Evolutionary conservation across 2,797 vertebrate species (phyloP), one percentile per base, ranked within the genome.

Genomic region (Tadarida brasiliensis): DNA sequence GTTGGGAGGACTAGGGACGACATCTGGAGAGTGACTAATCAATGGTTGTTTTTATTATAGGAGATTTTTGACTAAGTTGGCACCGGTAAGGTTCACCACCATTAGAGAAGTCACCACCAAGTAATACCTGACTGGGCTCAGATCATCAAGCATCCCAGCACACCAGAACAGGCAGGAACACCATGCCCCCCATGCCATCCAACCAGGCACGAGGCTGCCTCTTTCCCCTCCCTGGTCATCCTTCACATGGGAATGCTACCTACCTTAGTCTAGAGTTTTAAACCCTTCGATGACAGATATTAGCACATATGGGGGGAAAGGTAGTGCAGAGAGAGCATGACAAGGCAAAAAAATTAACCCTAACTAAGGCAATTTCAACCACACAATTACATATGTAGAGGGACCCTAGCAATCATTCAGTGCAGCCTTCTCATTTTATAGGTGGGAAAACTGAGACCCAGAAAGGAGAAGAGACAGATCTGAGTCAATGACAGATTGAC

Each of bases 1-100:
- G 39, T n/a, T 92, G 49, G 33, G 76, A 76, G 22, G 57, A 81
- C 44, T 39, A n/a, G 3, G 67, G 49, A 80, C 84, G 80, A 86
- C 82, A 94, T 90, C 90, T 93, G 28, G 11, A 80, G 95, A 86
- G 59, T 56, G 39, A 61, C 96, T 82, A 78, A 74, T 95, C 26
- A 61, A 44, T 82, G 56, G 10, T 28, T 96, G 76, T 11, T 81
- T 92, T 94, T 90, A 73, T 87, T 94, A 67, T 20, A 22, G 44
- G 11, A 59, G 39, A 83, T 20, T 95, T 86, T 71, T 30, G 73
- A 56, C 84, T 94, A 67, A 89, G 19, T 63, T 91, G 57, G 35
- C 59, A 83, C 44, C 35, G 56, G 3, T 6, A 74, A 83, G n/a
- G 47, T 51, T 77, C 59, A 57, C 26, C 10, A 56, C 17, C 90